phyloP scores from a whole-genome alignment of 2,797 vertebrate species.

The Labroides dimidiatus region DNA sequence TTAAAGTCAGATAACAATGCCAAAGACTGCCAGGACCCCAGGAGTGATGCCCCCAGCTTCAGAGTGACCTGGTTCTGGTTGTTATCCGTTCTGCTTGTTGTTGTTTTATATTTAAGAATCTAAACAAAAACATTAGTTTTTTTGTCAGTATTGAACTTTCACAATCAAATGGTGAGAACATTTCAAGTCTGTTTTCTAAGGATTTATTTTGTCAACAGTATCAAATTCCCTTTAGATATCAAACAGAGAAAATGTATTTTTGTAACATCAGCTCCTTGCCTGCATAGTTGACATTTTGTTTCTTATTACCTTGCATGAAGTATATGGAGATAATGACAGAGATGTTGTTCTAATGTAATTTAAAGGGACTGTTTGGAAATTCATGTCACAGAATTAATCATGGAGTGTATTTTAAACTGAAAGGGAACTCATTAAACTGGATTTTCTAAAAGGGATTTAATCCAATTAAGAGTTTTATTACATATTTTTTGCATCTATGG shows the following conservation, averaged over 20 bases:
- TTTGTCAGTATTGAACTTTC: background rate
- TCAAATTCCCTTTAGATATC: background rate
- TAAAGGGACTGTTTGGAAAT: background rate
- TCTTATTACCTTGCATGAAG: background rate
- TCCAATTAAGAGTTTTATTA: background rate
- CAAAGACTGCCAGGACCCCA: constrained; percentile 57
- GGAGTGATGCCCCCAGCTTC: constrained; percentile 16
- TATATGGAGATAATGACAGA: background rate
- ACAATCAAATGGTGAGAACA: background rate
- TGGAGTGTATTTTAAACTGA: background rate
- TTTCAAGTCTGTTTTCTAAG: background rate
- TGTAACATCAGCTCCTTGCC: background rate
- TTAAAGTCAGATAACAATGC: constrained; percentile 66
- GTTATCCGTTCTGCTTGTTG: constrained; percentile 21
- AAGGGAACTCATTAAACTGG: background rate
- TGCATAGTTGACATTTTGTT: background rate
- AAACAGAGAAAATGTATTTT: background rate
- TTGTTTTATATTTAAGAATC: constrained; percentile 10
- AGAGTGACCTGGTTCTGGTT: constrained; percentile 46
- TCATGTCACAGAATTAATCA: background rate
- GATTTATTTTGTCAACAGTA: background rate
- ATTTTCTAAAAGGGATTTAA: background rate
- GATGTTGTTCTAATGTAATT: background rate
- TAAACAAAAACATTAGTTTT: background rate
- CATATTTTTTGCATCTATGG: background rate